These are phyloP conservation scores for Agonopterix subpropinquella DNA, from an alignment of 2,888 invertebrate species.

Conservation along the genomic window DNA sequence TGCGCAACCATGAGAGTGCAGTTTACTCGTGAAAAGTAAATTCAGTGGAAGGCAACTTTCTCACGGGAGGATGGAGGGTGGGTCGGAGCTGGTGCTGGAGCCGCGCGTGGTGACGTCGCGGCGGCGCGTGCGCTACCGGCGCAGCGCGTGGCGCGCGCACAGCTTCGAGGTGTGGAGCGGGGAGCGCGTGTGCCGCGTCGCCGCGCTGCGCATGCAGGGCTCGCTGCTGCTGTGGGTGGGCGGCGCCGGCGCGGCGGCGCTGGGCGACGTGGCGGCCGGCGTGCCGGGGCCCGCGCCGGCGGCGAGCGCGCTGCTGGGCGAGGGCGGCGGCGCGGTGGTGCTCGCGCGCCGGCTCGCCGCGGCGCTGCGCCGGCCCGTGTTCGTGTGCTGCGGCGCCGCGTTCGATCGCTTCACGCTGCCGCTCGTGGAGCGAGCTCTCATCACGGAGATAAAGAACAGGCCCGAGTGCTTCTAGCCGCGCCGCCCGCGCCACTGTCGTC, in stretches of 20 bases:
- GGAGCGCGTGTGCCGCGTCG: slow-evolving; percentile 35
- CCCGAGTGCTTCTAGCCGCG: slow-evolving; percentile 35
- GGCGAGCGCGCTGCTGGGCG: slow-evolving; percentile 17
- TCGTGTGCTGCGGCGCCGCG: slow-evolving; percentile 29
- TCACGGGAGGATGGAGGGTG: background rate
- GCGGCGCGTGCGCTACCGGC: slow-evolving; percentile 9
- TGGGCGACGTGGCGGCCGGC: slow-evolving; percentile 13
- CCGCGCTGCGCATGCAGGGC: slow-evolving; percentile 36
- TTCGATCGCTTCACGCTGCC: slow-evolving; percentile 42
- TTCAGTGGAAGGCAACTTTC: background rate
- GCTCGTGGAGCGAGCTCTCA: slow-evolving; percentile 35
- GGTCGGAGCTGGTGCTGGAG: background rate
- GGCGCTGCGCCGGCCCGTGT: slow-evolving; percentile 31
- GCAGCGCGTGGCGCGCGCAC: slow-evolving; percentile 44
- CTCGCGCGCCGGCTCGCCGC: slow-evolving; percentile 38
- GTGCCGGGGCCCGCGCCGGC: slow-evolving; percentile 23
- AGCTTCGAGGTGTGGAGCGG: slow-evolving; percentile 48
- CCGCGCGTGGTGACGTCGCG: slow-evolving; percentile 1
- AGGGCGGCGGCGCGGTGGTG: slow-evolving; percentile 18
- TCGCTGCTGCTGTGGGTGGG: slow-evolving; percentile 53
- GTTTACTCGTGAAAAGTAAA: background rate
- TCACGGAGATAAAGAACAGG: slow-evolving; percentile 37
- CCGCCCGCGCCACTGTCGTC: background rate
- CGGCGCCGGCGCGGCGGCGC: slow-evolving; percentile 6
- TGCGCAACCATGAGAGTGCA: too few species aligned